Percentiles rank a stretch among this genome's conserved stretches.
Conservation (phyloP, 2,797 vertebrate species). For the Onychomys leucogaster region DNA sequence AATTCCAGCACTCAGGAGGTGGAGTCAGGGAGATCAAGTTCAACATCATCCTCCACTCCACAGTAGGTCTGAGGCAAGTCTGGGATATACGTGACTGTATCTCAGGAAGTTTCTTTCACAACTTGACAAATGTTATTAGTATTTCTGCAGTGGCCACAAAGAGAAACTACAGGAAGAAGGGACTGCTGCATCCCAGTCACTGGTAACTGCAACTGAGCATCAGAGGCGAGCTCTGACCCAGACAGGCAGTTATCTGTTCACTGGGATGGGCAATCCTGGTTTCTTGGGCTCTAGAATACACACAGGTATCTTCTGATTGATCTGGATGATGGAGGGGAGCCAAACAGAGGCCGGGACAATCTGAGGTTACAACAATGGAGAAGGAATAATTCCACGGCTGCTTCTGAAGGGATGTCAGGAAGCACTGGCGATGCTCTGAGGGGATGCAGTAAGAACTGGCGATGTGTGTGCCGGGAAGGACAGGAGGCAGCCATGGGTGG, state of each 20-base stretch:
- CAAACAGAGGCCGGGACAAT: conserved; percentile 7
- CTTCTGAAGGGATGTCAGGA: background rate
- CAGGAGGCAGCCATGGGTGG: background rate
- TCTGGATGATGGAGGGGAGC: background rate
- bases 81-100: background rate
- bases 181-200: background rate
- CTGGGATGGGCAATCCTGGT: background rate
- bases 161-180: background rate
- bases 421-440: too few species aligned
- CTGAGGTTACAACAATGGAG: background rate
- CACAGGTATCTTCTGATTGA: background rate
- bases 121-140: background rate
- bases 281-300: background rate
- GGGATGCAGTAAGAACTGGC: background rate
- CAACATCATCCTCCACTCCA: background rate
- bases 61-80: background rate
- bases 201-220: background rate
- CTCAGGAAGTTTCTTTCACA: background rate
- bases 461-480: background rate
- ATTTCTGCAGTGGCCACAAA: background rate
- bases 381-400: background rate
- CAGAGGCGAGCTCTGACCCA: background rate
- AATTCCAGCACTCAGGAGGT: background rate
- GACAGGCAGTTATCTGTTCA: background rate
- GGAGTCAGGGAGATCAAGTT: background rate